Base-by-base conservation (phyloP, 2,888 invertebrate genomes). In the Campopleginae sp. region DNA sequence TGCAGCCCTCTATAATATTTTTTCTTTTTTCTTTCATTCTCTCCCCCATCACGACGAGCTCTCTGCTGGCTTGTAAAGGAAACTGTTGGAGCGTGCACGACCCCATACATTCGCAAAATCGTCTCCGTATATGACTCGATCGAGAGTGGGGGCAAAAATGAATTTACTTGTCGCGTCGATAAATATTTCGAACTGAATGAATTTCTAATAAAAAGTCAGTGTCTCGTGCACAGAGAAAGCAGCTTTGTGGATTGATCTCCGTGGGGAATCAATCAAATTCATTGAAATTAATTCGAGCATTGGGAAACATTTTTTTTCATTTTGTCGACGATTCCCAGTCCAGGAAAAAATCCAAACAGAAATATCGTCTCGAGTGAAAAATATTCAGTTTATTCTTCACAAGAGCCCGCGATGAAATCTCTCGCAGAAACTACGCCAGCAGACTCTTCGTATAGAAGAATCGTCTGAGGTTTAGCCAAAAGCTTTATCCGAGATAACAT, bases 1-100 rank as follows among this genome's bases (percentile, higher is more conserved):
- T 19, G 48, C 48, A 46, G 70, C 81, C 82, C 71, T 66, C 72
- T 68, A 80, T 82, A 72, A 82, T 87, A 86, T 74, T 86, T 77
- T 72, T 44, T 72, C 17, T 63, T 33, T 33, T 58, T 31, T 71
- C 54, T 33, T 63, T 61, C 58, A 75, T 65, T 70, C 66, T 79
- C 54, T 66, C 27, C 42, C 66, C 42, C 66, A 27, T 27, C 80
- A 77, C 83, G 63, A 66, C 77, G 63, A 54, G 70, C 58, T 48
- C 72, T 74, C 66, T 51, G n/a, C 72, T 33, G 74, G 33, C 79
- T 80, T 80, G 65, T 51, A 48, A 82, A 76, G 80, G 80, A 86
- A 83, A 77, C 58, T 63, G 79, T 68, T 78, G 63, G 65, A 76
- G 80, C 86, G 83, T 74, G 42, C 38, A 65, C 77, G 63, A 83